A percentile compares a stretch with the other conserved stretches of the same genome.
phyloP scores from a whole-genome alignment of 2,888 invertebrate species.

The Biston stratarius region DNA sequence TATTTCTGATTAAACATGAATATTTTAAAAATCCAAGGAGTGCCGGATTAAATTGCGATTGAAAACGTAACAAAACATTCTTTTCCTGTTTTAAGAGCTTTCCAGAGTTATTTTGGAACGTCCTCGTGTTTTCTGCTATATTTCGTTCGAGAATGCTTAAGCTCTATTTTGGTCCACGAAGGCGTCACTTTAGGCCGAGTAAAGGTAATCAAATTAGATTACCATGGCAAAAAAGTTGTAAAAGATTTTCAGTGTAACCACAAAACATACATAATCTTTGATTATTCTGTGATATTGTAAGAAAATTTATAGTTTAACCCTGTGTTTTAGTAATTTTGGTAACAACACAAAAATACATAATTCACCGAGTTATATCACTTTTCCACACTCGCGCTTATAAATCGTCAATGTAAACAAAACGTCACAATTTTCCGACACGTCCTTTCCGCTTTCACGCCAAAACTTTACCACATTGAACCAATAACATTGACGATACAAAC shows the following conservation, averaged over 20 bases:
- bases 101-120: not conserved
- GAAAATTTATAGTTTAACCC: no score
- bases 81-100: constrained; percentile 1
- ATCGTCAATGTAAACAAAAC: no score
- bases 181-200: not conserved
- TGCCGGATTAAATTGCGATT: constrained; percentile 20
- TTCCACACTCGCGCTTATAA: no score
- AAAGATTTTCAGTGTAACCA: not conserved
- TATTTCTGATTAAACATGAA: constrained; percentile 16
- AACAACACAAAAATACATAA: no score
- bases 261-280: no score
- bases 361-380: no score
- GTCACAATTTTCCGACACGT: no score
- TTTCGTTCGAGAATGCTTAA: constrained; percentile 1
- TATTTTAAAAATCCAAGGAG: constrained; percentile 16
- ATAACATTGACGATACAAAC: no score
- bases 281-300: no score
- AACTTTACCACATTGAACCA: no score
- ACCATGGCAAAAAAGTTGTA: not conserved
- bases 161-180: constrained; percentile 9
- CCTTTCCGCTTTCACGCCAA: no score
- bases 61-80: constrained; percentile 13
- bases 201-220: not conserved
- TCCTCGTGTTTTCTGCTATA: not conserved
- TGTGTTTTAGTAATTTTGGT: no score